Evolutionary conservation across 2,888 invertebrate genomes (phyloP).

Genomic region (Ectropis crepuscularia): DNA sequence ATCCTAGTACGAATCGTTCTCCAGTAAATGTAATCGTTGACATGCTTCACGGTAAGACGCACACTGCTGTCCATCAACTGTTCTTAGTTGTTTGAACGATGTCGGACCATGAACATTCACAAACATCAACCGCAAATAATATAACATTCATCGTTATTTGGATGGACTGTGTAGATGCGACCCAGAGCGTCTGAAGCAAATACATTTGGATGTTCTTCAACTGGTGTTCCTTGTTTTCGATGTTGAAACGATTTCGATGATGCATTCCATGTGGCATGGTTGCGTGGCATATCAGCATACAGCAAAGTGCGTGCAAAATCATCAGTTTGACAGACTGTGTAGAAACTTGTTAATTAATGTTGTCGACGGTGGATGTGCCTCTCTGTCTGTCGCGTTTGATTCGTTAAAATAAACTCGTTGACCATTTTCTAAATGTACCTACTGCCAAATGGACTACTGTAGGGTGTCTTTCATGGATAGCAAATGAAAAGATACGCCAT

Average conservation of each 20-base stretch:
- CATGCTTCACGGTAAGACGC: constrained; percentile 47
- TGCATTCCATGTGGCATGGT: constrained; percentile 44
- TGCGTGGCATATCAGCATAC: constrained; percentile 44
- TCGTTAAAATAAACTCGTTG: too few species aligned
- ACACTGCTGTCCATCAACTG: constrained; percentile 44
- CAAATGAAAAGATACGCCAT: constrained; percentile 43
- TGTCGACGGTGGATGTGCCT: too few species aligned
- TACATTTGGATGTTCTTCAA: constrained; percentile 40
- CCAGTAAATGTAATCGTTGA: constrained; percentile 45
- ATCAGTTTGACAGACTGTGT: constrained; percentile 46
- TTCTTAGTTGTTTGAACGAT: constrained; percentile 41
- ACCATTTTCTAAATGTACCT: too few species aligned
- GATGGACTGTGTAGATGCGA: constrained; percentile 41
- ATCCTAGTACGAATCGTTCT: constrained; percentile 45
- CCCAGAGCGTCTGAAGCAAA: constrained; percentile 39
- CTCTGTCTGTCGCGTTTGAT: too few species aligned
- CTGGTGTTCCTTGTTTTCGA: too few species aligned
- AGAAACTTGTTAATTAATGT: too few species aligned
- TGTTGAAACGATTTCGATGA: too few species aligned
- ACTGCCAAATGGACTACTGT: constrained; percentile 35
- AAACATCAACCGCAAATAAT: constrained; percentile 37
- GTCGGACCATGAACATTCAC: constrained; percentile 44
- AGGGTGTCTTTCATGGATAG: constrained; percentile 41
- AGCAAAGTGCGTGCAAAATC: constrained; percentile 44
- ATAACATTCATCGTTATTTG: constrained; percentile 41